Percentiles rank a stretch among this genome's conserved stretches.
These are phyloP conservation scores for Takifugu rubripes DNA, from an alignment of 2,797 vertebrate species.

Conservation along the genomic window DNA sequence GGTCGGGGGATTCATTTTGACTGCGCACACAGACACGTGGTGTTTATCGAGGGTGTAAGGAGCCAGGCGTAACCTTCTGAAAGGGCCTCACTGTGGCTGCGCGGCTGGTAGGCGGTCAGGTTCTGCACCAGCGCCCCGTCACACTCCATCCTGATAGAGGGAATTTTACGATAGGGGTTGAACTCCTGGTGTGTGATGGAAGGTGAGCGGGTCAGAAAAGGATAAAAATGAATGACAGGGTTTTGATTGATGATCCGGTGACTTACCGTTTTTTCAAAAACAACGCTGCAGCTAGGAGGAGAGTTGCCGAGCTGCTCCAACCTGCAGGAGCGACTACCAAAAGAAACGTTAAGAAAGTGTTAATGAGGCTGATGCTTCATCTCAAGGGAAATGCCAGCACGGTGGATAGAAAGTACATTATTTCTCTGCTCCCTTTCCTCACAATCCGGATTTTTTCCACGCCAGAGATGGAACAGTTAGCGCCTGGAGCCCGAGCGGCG, in stretches of 20 bases:
- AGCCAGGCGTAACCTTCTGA: not conserved
- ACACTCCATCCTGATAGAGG: conserved; percentile 51
- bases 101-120: not conserved
- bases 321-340: conserved; percentile 44
- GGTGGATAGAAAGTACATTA: not conserved
- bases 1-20: conserved; percentile 65
- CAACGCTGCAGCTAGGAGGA: conserved; percentile 55
- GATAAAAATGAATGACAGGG: no score
- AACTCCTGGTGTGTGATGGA: conserved; percentile 32
- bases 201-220: no score
- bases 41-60: not conserved
- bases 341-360: not conserved
- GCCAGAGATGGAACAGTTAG: conserved; percentile 44
- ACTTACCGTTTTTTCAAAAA: conserved; percentile 35
- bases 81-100: conserved; percentile 42
- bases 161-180: fast-evolving
- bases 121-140: conserved; percentile 14
- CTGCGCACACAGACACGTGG: conserved; percentile 40
- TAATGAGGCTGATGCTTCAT: no score
- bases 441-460: fast-evolving
- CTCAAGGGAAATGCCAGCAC: no score
- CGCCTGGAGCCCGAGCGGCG: not conserved
- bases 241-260: no score
- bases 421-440: fast-evolving
- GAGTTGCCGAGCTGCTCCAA: conserved; percentile 25